Base-by-base conservation (phyloP, 2,888 invertebrate species). In the Cantharis nigra region DNA sequence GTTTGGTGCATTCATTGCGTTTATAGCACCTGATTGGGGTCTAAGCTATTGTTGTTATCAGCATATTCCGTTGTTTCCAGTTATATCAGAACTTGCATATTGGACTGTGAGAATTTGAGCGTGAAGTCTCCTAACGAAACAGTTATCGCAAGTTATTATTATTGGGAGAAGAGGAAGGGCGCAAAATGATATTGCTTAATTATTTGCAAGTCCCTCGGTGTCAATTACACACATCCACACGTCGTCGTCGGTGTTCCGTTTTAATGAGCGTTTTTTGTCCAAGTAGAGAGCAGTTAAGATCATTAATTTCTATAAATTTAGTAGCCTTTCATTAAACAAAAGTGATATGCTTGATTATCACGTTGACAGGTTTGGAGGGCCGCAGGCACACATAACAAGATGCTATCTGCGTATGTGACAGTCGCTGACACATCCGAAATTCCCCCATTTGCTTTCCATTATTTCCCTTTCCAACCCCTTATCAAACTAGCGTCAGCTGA, bases 341-440 rank as follows among this genome's bases (percentile, higher is more conserved):
- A 82, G 80, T 75, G 80, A 78, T 80, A 77, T 79, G 81, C 80
- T 80, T 82, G 83, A 83, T 83, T 83, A 83, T 80, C 82, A 81
- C 81, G 78, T 73, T 74, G 80, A 78, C 79, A 78, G 82, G 76
- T 79, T 80, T 80, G 80, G 77, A 79, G 81, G 80, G 79, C 81
- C 79, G 74, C 79, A 77, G 80, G 81, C 82, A 80, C 79, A 78
- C 80, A 80, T 81, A 81, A 82, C 81, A 79, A 80, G 82, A 83
- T 83, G 77, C 76, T 81, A 82, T 82, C 82, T 79, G 80, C 83
- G 83, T 82, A 81, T 82, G 83, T 83, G 83, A 82, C 83, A 83
- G 80, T 82, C 80, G 83, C 83, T 83, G 83, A 83, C 82, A 82
- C 82, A 81, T 82, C 83, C 80, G 78, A 83, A 83, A 83, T 82